Evolutionary conservation across 2,888 invertebrate species (phyloP).

Genomic region (Blastobasis lacticolella): DNA sequence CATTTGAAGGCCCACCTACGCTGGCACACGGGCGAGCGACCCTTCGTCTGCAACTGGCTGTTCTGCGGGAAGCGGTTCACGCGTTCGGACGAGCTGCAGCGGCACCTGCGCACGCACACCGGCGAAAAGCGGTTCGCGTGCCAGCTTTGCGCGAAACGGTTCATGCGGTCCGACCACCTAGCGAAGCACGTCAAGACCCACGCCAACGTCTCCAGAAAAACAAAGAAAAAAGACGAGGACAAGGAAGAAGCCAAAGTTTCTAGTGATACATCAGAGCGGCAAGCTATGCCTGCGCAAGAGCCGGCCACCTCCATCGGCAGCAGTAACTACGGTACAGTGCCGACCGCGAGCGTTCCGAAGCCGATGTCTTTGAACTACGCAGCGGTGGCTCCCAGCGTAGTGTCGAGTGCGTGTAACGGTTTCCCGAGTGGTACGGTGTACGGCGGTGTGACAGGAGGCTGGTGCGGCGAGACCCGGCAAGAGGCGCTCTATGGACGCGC

Average conservation of each 20-base stretch:
- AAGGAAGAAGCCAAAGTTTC: constrained; percentile 46
- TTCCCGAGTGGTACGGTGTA: not conserved
- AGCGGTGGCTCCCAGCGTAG: constrained; percentile 40
- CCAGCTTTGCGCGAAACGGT: constrained; percentile 89
- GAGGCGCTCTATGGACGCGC: constrained; percentile 46
- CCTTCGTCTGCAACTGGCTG: constrained; percentile 91
- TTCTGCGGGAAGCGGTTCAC: constrained; percentile 94
- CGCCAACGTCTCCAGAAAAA: constrained; percentile 75
- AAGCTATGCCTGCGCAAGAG: constrained; percentile 11
- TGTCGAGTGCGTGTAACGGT: constrained; percentile 27
- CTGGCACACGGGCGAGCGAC: constrained; percentile 95
- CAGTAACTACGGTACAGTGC: constrained; percentile 48
- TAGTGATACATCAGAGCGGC: constrained; percentile 31
- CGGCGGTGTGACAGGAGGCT: constrained; percentile 30
- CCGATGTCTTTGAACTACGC: constrained; percentile 47
- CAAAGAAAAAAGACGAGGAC: constrained; percentile 52
- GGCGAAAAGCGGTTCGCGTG: constrained; percentile 93
- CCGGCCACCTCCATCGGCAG: constrained; percentile 33
- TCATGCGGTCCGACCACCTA: constrained; percentile 95
- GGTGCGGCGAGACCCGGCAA: constrained; percentile 56
- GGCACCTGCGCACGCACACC: constrained; percentile 91
- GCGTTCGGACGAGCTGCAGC: constrained; percentile 91
- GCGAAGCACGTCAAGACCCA: constrained; percentile 95
- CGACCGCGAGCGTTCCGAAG: constrained; percentile 32
- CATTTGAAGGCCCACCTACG: constrained; percentile 94